phyloP scores from a whole-genome alignment of 2,888 invertebrate genomes.

The Cryptus viduatorius region DNA sequence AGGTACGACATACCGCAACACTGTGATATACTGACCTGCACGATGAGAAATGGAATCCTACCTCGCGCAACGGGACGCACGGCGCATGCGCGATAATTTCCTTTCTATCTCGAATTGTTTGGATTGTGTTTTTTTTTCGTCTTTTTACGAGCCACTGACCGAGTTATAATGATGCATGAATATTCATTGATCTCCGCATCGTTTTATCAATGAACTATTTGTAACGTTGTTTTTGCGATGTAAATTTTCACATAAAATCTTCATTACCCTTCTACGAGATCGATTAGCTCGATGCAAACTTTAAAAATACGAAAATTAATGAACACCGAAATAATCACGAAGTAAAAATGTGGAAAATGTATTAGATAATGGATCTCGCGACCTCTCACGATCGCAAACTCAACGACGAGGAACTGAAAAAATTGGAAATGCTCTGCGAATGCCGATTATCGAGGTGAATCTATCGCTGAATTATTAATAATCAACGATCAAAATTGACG shows the following conservation, averaged over 20 bases:
- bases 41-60: neutral
- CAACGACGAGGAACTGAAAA: constrained; percentile 73
- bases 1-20: constrained; percentile 82
- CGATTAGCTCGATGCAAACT: neutral
- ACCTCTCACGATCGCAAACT: constrained; percentile 73
- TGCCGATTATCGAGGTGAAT: constrained; percentile 82
- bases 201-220: constrained; percentile 32
- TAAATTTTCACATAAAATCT: too few relatives aligned
- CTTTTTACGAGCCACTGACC: constrained; percentile 37
- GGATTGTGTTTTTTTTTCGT: constrained; percentile 4
- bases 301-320: neutral
- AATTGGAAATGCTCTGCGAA: constrained; percentile 79
- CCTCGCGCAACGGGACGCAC: neutral
- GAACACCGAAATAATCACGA: too few relatives aligned
- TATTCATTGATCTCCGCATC: constrained; percentile 23
- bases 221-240: neutral
- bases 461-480: neutral
- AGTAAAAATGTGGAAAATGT: neutral
- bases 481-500: neutral
- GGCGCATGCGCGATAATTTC: constrained; percentile 44
- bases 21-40: neutral
- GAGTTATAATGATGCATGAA: constrained; percentile 26
- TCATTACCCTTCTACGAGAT: neutral
- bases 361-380: constrained; percentile 80
- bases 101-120: neutral